These are phyloP conservation scores for Lasioglossum baleicum DNA, from an alignment of 1,140 invertebrate species.

Conservation along the genomic window DNA sequence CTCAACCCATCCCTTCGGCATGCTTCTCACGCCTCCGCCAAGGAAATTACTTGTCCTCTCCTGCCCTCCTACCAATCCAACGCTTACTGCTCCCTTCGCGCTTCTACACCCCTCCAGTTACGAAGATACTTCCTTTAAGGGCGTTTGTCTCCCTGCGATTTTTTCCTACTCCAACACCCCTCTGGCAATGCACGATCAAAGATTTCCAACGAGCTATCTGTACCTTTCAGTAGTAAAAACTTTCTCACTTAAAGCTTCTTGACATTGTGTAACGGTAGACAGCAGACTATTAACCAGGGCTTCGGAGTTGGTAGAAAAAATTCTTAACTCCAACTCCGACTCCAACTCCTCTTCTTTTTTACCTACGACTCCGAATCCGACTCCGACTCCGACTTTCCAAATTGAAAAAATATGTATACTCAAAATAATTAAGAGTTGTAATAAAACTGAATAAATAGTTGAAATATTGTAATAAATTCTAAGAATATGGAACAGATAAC, in stretches of 20 bases:
- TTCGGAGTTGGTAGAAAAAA: no score
- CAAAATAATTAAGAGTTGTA: no score
- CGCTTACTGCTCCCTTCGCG: slow-evolving; percentile 5
- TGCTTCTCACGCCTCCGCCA: slow-evolving; percentile 76
- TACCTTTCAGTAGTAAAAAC: not conserved
- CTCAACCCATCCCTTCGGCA: slow-evolving; percentile 56
- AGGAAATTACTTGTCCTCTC: slow-evolving; percentile 80
- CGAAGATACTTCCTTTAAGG: slow-evolving; percentile 42
- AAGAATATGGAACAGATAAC: no score
- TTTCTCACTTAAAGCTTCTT: not conserved
- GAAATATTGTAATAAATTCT: no score
- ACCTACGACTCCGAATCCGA: no score
- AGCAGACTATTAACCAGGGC: not conserved
- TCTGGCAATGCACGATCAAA: slow-evolving; percentile 23
- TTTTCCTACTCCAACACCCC: not conserved
- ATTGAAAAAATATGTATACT: no score
- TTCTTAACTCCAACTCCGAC: no score
- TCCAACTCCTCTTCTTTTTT: no score
- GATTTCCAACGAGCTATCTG: not conserved
- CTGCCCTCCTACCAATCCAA: slow-evolving; percentile 47
- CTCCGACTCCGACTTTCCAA: no score
- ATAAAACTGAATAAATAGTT: no score
- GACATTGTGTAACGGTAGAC: not conserved
- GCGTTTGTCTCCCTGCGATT: slow-evolving; percentile 43
- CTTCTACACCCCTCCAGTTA: slow-evolving; percentile 10